Conservation (phyloP, 2,113 vertebrate species). For the Apaloderma vittatum region DNA sequence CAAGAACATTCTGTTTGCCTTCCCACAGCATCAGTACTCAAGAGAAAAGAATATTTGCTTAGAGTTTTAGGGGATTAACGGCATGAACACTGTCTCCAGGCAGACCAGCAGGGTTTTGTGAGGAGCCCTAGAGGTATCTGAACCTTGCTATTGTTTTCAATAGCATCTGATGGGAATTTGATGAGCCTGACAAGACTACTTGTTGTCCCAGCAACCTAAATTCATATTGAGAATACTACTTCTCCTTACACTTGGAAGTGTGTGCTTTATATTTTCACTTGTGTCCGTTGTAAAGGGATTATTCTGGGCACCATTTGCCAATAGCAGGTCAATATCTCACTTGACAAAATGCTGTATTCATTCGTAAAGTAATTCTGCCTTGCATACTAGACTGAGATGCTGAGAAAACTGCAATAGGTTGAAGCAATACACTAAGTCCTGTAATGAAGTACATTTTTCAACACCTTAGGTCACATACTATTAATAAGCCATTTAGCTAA, state of each 20-base stretch:
- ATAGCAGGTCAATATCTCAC: background rate
- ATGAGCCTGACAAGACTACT: background rate
- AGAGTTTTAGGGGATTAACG: background rate
- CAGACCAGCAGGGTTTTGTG: background rate
- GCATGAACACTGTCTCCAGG: background rate
- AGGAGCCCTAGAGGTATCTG: background rate
- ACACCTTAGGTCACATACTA: background rate
- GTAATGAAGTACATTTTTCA: background rate
- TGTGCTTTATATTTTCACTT: background rate
- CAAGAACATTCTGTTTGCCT: background rate
- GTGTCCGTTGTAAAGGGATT: background rate
- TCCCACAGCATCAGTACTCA: background rate
- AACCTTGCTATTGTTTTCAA: background rate
- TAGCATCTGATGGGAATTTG: background rate
- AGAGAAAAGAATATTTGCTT: background rate
- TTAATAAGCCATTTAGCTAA: background rate
- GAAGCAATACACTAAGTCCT: background rate
- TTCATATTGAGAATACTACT: background rate
- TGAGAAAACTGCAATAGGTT: background rate
- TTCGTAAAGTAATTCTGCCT: background rate
- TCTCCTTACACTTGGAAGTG: background rate
- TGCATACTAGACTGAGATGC: background rate
- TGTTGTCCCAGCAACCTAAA: background rate
- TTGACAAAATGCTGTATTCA: background rate
- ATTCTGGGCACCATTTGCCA: background rate